These are phyloP conservation scores for Promerops cafer DNA, from an alignment of 2,113 vertebrate species.

Conservation along the genomic window DNA sequence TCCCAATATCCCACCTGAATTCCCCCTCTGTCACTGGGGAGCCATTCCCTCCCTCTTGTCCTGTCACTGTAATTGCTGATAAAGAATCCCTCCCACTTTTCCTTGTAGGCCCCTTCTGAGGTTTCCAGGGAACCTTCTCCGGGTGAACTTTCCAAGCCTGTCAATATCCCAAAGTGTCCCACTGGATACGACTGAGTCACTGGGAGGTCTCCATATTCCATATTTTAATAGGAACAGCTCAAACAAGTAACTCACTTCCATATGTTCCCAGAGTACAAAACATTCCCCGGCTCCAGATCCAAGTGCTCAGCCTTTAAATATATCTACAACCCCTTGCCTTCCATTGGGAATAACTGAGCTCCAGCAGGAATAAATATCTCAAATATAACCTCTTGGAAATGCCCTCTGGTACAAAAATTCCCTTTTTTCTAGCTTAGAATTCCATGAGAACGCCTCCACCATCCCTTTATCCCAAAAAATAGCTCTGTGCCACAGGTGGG, in stretches of 20 bases:
- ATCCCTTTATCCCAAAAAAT: neutral
- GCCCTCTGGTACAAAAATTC: neutral
- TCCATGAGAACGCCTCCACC: neutral
- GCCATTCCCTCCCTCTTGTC: neutral
- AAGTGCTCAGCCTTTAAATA: slow-evolving; percentile 6
- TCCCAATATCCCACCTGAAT: neutral
- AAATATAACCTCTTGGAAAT: slow-evolving; percentile 25
- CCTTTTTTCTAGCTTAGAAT: neutral
- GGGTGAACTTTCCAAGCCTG: neutral
- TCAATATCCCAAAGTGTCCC: neutral
- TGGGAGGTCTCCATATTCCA: neutral
- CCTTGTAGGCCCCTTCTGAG: neutral
- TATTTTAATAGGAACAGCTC: slow-evolving; percentile 39
- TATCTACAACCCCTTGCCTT: slow-evolving; percentile 9
- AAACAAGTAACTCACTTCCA: neutral
- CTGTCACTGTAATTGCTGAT: neutral
- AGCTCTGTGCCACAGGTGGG: neutral
- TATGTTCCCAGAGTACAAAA: neutral
- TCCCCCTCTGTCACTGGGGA: neutral
- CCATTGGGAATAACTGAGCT: neutral
- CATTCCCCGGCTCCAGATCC: neutral
- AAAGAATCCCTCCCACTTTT: neutral
- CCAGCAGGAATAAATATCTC: slow-evolving; percentile 35
- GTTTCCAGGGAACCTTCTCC: neutral
- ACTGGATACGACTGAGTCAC: neutral